Base-by-base conservation (phyloP, 2,113 vertebrate genomes). In the Aspidoscelis tigris region DNA sequence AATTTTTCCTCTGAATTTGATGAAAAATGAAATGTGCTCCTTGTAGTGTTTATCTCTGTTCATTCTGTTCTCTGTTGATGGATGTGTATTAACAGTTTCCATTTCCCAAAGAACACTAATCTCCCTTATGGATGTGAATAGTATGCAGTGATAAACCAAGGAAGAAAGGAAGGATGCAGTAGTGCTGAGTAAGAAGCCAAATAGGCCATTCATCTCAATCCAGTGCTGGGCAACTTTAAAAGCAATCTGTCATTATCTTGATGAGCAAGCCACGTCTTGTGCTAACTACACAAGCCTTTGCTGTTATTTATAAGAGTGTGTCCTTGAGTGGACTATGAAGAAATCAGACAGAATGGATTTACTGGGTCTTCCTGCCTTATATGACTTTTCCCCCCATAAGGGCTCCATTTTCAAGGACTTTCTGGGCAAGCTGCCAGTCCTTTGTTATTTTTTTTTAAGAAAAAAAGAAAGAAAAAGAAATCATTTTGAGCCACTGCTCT, bases 201-300 rank as follows among this genome's bases (percentile, higher is more conserved):
- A 93, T 72, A 90, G 89, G 80, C 86, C 87, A 96, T 97, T 96
- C 94, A 95, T 97, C 96, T 97, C 93, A 95, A 92, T 96, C 88
- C 89, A 94, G 89, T 87, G 41, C 85, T 91, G 85, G 87, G 88
- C 81, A 95, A 91, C 87, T 96, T 96, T 96, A 95, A 97, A 96
- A 96, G 94, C 91, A 93, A 96, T 97, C 91, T 93, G 90, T 98
- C 96, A 96, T 96, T 96, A 96, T 93, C 91, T 92, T 95, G 95
- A 97, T 96, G 94, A 96, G 94, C 93, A 94, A 91, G 77, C 71
- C 83, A 87, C 89, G 87, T 83, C 86, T 80, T 87, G 78, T 90
- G 92, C 86, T 94, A 93, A 95, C 87, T 73, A 86, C 93, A 91
- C 86, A 93, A 89, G 88, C 84, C 77, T 91, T 90, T 92, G 92